Evolutionary conservation across 2,888 invertebrate genomes (phyloP).

Genomic region (Lordiphosa fenestrarum): DNA sequence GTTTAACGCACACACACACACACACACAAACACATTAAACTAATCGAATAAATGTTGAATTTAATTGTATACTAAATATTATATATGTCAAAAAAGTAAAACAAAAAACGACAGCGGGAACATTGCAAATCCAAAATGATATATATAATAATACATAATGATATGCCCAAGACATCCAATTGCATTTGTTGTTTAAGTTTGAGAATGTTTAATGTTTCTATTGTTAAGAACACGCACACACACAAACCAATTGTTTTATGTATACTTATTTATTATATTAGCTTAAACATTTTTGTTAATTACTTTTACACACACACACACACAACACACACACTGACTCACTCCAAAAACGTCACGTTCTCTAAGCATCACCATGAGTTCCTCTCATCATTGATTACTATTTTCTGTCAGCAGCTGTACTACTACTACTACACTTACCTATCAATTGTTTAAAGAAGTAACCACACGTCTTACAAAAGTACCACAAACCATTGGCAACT

Average conservation of each 20-base stretch:
- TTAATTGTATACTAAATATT: slow-evolving; percentile 54
- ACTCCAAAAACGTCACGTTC: slow-evolving; percentile 20
- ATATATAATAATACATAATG: slow-evolving; percentile 2
- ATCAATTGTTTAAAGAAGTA: slow-evolving; percentile 51
- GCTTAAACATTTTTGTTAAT: slow-evolving; percentile 50
- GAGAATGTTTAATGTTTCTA: slow-evolving; percentile 50
- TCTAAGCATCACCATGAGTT: slow-evolving; percentile 57
- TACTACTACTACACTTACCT: slow-evolving; percentile 12
- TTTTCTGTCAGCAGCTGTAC: slow-evolving; percentile 3
- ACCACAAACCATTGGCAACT: slow-evolving; percentile 13
- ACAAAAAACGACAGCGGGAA: slow-evolving; percentile 16
- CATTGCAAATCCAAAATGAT: slow-evolving; percentile 9
- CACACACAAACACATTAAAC: slow-evolving; percentile 43
- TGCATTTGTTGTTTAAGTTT: slow-evolving; percentile 65
- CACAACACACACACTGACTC: not conserved
- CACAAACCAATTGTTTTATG: slow-evolving; percentile 15
- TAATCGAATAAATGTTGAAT: slow-evolving; percentile 74
- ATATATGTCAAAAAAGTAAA: slow-evolving; percentile 18
- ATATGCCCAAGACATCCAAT: slow-evolving; percentile 39
- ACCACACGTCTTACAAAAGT: slow-evolving; percentile 28
- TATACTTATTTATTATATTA: slow-evolving; percentile 67
- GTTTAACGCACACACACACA: slow-evolving; percentile 19
- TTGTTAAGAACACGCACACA: slow-evolving; percentile 38
- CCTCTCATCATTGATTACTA: slow-evolving; percentile 53
- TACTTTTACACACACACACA: slow-evolving; percentile 41